A percentile compares a stretch with the other conserved stretches of the same genome.
phyloP scores from a whole-genome alignment of 2,113 vertebrate species.

The Fukomys damarensis region DNA sequence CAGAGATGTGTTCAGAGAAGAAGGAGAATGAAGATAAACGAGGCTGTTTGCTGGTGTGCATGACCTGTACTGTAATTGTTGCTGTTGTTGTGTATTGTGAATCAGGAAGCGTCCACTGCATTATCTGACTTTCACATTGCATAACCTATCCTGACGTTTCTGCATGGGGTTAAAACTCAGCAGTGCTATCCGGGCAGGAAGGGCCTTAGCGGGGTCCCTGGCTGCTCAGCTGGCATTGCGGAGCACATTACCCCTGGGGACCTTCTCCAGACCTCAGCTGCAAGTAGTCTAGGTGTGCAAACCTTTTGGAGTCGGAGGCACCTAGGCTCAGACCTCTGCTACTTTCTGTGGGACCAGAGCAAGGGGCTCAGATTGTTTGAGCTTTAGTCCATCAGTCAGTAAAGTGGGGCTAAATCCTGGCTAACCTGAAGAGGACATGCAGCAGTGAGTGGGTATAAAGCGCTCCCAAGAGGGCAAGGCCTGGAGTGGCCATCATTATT shows the following conservation, averaged over 20 bases:
- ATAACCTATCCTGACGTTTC: slow-evolving; percentile 69
- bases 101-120: background rate
- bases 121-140: slow-evolving; percentile 79
- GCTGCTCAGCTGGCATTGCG: background rate
- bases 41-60: slow-evolving; percentile 61
- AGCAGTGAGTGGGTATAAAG: too few species aligned
- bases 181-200: background rate
- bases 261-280: fast-evolving
- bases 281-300: background rate
- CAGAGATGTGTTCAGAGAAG: slow-evolving; percentile 39
- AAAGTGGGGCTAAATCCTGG: background rate
- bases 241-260: fast-evolving
- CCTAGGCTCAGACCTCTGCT: background rate
- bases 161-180: background rate
- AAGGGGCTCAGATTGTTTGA: background rate
- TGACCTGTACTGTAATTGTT: slow-evolving; percentile 60
- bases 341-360: background rate
- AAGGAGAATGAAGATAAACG: slow-evolving; percentile 73
- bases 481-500: background rate
- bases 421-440: background rate
- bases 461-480: fast-evolving
- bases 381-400: background rate
- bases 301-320: background rate
- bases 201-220: fast-evolving
- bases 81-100: slow-evolving; percentile 67